Evolutionary conservation across 2,888 invertebrate species (phyloP), one percentile per base, ranked within the genome.

Genomic region (Tetropium fuscum): DNA sequence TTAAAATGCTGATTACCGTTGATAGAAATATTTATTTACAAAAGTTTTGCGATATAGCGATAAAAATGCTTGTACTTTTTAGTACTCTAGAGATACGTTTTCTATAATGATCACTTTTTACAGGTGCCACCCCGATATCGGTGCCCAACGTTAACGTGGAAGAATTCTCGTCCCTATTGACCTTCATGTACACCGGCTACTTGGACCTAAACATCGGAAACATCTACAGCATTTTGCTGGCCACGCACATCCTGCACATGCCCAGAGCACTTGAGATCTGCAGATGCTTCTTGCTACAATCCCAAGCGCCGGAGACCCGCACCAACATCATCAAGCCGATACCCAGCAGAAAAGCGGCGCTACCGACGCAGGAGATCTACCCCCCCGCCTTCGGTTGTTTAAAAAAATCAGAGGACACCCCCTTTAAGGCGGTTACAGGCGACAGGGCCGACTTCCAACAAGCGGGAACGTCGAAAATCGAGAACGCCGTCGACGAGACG

Each of bases 121-220:
- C 64, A 81, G 81, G 77, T 48, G 58, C 70, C 5, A 66, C 74
- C 6, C 80, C 83, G 20, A 80, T 87, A 19, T 81, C 81, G 58
- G 81, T 87, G 36, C 84, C 85, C 55, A 87, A 86, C 75, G 83
- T 87, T 2, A 86, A 85, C 58, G 82, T 86, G 1, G 86, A 87
- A 70, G 85, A 87, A 60, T 91, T 91, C 77, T 88, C 88, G 0
- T 87, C 88, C 0, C 80, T 91, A 3, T 80, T 91, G 25, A 88
- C 88, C 15, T 91, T 89, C 82, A 90, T 91, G 89, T 90, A 91
- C 79, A 90, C 90, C 3, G 91, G 91, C 15, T 88, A 86, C 67
- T 79, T 91, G 71, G 89, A 90, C 73, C 82, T 91, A 18, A 90
- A 87, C 66, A 81, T 87, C 63, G 86, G 87, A 57, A 91, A 91